Conservation (phyloP, 2,888 invertebrate species). For the Scaptomyza tumidula region DNA sequence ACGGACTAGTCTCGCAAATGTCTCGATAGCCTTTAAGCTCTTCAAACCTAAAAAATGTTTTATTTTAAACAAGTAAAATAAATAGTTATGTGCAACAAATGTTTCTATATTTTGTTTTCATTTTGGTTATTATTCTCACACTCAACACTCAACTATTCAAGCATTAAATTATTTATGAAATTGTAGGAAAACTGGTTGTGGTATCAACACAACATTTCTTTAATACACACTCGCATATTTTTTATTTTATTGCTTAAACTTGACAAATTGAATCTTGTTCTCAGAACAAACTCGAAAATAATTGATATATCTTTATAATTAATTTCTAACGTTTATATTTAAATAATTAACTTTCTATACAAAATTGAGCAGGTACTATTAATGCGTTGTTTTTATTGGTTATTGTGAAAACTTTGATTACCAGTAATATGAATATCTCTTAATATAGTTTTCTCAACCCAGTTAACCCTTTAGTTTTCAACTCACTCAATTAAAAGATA, state of each 20-base stretch:
- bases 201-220: constrained; percentile 5
- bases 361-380: neutral
- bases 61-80: constrained; percentile 37
- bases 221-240: neutral
- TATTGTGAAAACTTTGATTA: too few species aligned
- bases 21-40: constrained; percentile 42
- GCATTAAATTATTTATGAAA: neutral
- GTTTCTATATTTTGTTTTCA: neutral
- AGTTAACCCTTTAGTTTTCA: too few species aligned
- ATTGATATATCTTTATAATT: constrained; percentile 2
- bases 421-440: too few species aligned
- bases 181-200: neutral
- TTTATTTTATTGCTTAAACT: neutral
- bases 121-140: neutral
- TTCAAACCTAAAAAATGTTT: constrained; percentile 11
- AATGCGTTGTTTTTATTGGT: too few species aligned
- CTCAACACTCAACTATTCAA: neutral
- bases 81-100: constrained; percentile 47
- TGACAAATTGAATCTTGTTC: neutral
- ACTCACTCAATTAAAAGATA: too few species aligned
- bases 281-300: too few species aligned
- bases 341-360: neutral
- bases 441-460: too few species aligned
- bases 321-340: neutral
- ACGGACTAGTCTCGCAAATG: constrained; percentile 33